These are phyloP conservation scores for Malurus splendens DNA, from an alignment of 2,797 vertebrate species.

Conservation along the genomic window DNA sequence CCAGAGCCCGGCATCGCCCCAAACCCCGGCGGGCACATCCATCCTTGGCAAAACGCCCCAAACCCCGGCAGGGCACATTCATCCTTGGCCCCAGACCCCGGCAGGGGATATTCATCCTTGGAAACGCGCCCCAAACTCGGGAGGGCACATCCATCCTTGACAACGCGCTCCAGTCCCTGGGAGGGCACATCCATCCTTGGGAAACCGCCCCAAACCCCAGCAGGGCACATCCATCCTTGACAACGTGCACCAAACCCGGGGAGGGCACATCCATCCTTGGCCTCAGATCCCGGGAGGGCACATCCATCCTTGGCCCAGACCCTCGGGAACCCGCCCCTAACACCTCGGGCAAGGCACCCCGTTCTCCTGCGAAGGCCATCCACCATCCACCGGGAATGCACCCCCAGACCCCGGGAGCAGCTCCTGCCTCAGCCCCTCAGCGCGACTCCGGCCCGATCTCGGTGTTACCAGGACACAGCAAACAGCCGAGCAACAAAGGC, in stretches of 20 bases:
- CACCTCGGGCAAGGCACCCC: rapidly evolving
- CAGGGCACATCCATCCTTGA: too few relatives aligned
- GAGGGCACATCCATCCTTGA: too few relatives aligned
- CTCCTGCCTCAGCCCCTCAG: neutral
- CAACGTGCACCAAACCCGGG: too few relatives aligned
- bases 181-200: too few relatives aligned
- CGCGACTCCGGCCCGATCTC: neutral
- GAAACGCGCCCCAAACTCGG: neutral
- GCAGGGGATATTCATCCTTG: too few relatives aligned
- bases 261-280: too few relatives aligned
- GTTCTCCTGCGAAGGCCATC: neutral
- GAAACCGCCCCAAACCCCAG: too few relatives aligned
- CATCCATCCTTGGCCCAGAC: too few relatives aligned
- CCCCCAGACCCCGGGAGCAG: rapidly evolving
- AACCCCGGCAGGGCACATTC: too few relatives aligned
- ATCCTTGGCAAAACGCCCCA: too few relatives aligned
- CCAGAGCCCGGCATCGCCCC: rapidly evolving
- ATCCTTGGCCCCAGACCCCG: too few relatives aligned
- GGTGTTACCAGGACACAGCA: neutral
- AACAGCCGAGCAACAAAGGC: neutral
- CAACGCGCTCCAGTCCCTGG: neutral
- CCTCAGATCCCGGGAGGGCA: too few relatives aligned
- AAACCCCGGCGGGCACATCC: neutral
- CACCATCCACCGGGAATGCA: constrained; percentile 68
- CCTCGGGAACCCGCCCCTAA: neutral